Evolutionary conservation across 2,113 vertebrate genomes (phyloP).

Genomic region (Gadus macrocephalus): DNA sequence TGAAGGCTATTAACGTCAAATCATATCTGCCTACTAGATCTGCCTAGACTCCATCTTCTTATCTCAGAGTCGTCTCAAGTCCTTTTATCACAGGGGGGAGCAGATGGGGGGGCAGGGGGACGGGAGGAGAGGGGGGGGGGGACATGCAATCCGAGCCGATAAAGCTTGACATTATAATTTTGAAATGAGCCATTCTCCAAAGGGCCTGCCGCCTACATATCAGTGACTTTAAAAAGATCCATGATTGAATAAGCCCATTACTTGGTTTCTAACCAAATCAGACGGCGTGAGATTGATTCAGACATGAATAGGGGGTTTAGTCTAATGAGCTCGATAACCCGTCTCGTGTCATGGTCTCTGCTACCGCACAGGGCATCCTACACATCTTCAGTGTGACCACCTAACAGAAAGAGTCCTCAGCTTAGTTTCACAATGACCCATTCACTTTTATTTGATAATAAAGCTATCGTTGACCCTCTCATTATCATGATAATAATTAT

Average conservation of each 20-base stretch:
- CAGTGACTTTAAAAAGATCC: conserved; percentile 40
- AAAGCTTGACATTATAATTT: conserved; percentile 31
- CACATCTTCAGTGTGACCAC: no score
- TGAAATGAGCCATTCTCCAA: conserved; percentile 28
- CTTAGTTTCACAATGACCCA: no score
- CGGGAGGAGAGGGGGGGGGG: conserved; percentile 8
- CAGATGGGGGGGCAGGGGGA: conserved; percentile 20
- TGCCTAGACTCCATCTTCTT: no score
- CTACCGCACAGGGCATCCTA: no score
- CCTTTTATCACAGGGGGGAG: conserved; percentile 12
- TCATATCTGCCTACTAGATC: no score
- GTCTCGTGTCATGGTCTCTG: not conserved
- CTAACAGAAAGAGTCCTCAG: no score
- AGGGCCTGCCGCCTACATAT: conserved; percentile 19
- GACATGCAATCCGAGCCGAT: conserved; percentile 34
- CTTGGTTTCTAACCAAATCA: conserved; percentile 38
- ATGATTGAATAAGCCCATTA: conserved; percentile 28
- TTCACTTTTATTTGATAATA: no score
- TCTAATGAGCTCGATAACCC: conserved; percentile 5
- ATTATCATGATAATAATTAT: conserved; percentile 1
- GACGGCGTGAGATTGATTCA: conserved; percentile 37
- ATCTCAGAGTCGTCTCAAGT: no score
- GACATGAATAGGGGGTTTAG: conserved; percentile 20
- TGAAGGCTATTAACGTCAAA: no score
- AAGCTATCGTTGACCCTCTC: no score